Evolutionary conservation across 2,797 vertebrate genomes (phyloP), one percentile per base, ranked within the genome.

Genomic region (Odontamblyopus rebecca): DNA sequence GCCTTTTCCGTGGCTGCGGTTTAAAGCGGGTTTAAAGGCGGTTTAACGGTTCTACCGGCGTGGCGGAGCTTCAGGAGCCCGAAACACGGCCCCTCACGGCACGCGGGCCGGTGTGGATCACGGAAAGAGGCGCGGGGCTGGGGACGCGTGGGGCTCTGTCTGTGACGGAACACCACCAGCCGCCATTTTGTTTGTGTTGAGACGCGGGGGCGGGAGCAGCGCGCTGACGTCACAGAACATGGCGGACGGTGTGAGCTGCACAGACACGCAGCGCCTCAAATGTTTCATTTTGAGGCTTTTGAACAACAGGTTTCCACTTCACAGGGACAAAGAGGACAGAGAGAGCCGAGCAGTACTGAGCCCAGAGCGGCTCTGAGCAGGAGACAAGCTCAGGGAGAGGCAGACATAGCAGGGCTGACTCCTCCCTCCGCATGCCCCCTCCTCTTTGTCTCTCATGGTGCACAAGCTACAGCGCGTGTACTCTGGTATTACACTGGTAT

Each of bases 101-200:
- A 15, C 57, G 26, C 57, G 57, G 5, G 13, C 57, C 15, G 13
- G 27, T 29, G 27, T 11, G 23, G 54, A 5, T 26, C 44, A 23
- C 54, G 13, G 57, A 27, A 59, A 15, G 44, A 59, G 2, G 9
- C 5, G 30, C 0, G 23, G 38, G 7, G 7, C 2, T 12, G 0
- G 6, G 9, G 4, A n/a, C 61, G 57, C 57, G 57, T 15, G 57
- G 57, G 12, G 16, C 61, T 38, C 61, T 13, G 19, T 9, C 19
- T 41, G 61, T 63, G 61, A 63, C 61, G 18, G 54, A 57, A 57
- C 54, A 57, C 3, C 18, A 13, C 0, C 35, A 57, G 68, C 15
- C 75, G 73, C 86, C 87, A 88, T 85, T 32, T 89, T 87, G 73
- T 38, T 79, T 86, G 67, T 61, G 59, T 56, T 26, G 3, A 1